These are phyloP conservation scores for Drosophila varians DNA, from an alignment of 1,140 invertebrate genomes.

Conservation along the genomic window DNA sequence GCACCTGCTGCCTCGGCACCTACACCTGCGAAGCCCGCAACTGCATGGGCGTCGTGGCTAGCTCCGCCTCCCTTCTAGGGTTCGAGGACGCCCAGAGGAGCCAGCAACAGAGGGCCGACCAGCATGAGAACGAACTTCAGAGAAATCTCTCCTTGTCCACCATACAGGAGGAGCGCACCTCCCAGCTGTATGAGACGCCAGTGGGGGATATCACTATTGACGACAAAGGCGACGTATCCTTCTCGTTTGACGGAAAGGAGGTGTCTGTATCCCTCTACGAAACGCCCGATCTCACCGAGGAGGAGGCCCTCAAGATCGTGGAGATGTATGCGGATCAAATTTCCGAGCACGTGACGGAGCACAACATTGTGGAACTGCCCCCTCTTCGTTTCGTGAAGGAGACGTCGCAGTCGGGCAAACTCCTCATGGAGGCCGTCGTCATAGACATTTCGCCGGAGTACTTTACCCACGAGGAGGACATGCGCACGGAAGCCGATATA, in stretches of 20 bases:
- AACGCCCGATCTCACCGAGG: constrained; percentile 95
- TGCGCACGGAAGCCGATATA: constrained; percentile 92
- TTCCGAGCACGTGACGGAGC: constrained; percentile 94
- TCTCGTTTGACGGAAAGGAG: constrained; percentile 95
- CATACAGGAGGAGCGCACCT: constrained; percentile 95
- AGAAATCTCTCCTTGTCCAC: constrained; percentile 93
- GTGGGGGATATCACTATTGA: constrained; percentile 90
- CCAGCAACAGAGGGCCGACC: constrained; percentile 83
- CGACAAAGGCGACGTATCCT: constrained; percentile 92
- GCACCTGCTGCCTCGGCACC: constrained; percentile 94
- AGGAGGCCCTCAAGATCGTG: constrained; percentile 94
- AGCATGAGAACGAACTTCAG: constrained; percentile 85
- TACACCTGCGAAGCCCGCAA: constrained; percentile 97
- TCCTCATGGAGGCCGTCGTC: constrained; percentile 95
- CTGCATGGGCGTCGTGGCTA: constrained; percentile 95
- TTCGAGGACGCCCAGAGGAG: constrained; percentile 90
- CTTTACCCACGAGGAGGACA: constrained; percentile 90
- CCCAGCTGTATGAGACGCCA: constrained; percentile 92
- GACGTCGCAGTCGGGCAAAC: constrained; percentile 92
- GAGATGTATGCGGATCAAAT: constrained; percentile 97
- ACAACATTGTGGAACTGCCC: constrained; percentile 94
- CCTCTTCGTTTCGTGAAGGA: constrained; percentile 94
- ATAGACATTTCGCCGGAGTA: constrained; percentile 95
- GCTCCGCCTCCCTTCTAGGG: constrained; percentile 93
- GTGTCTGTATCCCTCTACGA: constrained; percentile 95